Evolutionary conservation across 2,797 vertebrate genomes (phyloP).

Genomic region (Lacerta viridis): DNA sequence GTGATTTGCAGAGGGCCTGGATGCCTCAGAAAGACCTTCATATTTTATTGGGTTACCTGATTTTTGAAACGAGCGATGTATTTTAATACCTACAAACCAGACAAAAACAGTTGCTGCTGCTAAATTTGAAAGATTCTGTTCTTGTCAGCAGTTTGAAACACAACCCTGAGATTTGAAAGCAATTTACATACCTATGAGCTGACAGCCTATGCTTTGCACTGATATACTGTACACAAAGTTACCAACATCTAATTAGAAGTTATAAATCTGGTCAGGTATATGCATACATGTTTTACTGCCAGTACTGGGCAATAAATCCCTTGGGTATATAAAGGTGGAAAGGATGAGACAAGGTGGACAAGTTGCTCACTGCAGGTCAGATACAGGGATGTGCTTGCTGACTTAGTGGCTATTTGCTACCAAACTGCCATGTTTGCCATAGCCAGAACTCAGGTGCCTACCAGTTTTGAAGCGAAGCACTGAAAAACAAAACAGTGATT

Average conservation of each 20-base stretch:
- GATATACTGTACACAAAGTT: neutral
- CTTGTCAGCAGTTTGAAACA: neutral
- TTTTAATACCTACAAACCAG: conserved; percentile 15
- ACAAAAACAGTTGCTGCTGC: neutral
- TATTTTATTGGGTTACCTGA: conserved; percentile 44
- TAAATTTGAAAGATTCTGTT: neutral
- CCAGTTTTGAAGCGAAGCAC: neutral
- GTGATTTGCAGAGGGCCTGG: conserved; percentile 38
- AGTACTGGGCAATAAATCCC: neutral
- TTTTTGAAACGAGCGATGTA: conserved; percentile 15
- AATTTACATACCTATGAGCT: neutral
- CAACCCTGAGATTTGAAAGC: neutral
- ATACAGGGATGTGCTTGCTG: no score
- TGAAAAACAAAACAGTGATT: neutral
- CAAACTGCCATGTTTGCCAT: neutral
- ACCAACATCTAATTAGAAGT: neutral
- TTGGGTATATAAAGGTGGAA: neutral
- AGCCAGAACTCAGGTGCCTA: neutral
- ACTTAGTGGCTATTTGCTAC: neutral
- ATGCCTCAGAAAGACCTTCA: conserved; percentile 38
- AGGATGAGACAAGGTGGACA: neutral
- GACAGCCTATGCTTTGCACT: neutral
- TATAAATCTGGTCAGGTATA: neutral
- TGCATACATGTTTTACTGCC: neutral
- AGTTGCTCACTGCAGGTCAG: neutral